A percentile compares a stretch with the other conserved stretches of the same genome.
Conservation (phyloP, 2,888 invertebrate species). For the Ferrisia virgata region DNA sequence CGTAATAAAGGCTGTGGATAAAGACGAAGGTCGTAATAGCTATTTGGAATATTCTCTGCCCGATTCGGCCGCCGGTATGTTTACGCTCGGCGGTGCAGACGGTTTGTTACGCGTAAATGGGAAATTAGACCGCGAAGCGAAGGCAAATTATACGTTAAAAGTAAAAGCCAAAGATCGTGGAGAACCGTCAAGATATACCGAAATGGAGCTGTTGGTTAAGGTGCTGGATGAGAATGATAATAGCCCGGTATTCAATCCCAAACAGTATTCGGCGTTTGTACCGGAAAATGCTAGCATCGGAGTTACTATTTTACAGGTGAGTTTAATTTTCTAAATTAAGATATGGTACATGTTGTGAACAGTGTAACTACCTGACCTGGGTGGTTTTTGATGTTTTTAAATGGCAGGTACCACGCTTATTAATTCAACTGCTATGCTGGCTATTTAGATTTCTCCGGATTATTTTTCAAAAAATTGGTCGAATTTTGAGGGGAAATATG, state of each 20-base stretch:
- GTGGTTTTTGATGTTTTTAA: no score
- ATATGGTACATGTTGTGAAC: no score
- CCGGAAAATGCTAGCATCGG: slow-evolving; percentile 94
- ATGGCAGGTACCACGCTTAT: no score
- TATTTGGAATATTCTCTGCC: slow-evolving; percentile 79
- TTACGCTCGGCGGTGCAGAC: slow-evolving; percentile 81
- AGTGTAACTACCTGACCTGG: no score
- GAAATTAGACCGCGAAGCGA: slow-evolving; percentile 79
- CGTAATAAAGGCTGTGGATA: slow-evolving; percentile 83
- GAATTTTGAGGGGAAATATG: no score
- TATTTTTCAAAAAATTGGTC: no score
- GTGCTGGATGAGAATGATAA: slow-evolving; percentile 88
- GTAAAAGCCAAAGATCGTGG: slow-evolving; percentile 86
- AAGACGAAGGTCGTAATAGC: slow-evolving; percentile 87
- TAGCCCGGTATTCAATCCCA: slow-evolving; percentile 82
- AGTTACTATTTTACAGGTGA: slow-evolving; percentile 79
- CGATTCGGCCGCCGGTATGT: slow-evolving; percentile 58
- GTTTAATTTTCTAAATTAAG: slow-evolving; percentile 43
- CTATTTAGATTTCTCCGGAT: no score
- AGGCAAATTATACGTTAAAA: slow-evolving; percentile 69
- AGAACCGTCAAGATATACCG: slow-evolving; percentile 72
- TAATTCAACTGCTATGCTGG: no score
- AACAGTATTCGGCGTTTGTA: slow-evolving; percentile 84
- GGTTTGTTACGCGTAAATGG: slow-evolving; percentile 81
- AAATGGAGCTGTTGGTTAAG: slow-evolving; percentile 67